A percentile compares a stretch with the other conserved stretches of the same genome.
Evolutionary conservation across 2,797 vertebrate species (phyloP).

Genomic region (Sebastes flavidus): DNA sequence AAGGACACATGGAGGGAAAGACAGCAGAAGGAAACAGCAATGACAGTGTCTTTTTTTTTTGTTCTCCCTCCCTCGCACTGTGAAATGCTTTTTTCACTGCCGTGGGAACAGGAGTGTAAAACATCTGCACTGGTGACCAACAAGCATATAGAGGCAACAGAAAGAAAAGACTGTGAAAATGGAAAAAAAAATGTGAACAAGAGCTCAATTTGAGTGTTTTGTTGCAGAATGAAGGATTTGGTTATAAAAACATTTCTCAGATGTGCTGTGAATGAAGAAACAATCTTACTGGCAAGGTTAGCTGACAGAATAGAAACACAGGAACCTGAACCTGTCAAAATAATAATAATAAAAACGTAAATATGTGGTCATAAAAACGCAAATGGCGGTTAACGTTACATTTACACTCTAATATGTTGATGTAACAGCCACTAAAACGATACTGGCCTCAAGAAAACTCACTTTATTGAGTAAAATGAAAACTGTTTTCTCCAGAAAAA

Average conservation of each 20-base stretch:
- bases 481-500: too few species aligned
- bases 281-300: background rate
- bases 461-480: accelerated
- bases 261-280: background rate
- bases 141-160: background rate
- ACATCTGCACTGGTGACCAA: slow-evolving; percentile 57
- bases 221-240: background rate
- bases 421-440: too few species aligned
- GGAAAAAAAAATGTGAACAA: background rate
- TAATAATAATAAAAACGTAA: too few species aligned
- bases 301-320: background rate
- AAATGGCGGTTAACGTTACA: too few species aligned
- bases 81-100: slow-evolving; percentile 31
- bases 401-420: too few species aligned
- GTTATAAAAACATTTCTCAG: background rate
- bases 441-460: background rate
- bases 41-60: background rate
- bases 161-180: background rate
- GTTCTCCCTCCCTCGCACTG: background rate
- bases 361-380: too few species aligned
- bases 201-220: background rate
- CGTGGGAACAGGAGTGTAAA: slow-evolving; percentile 55
- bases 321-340: too few species aligned
- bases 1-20: slow-evolving; percentile 20
- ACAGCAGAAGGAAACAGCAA: slow-evolving; percentile 31